Conservation (phyloP, 2,797 vertebrate species). For the Tragelaphus eurycerus region DNA sequence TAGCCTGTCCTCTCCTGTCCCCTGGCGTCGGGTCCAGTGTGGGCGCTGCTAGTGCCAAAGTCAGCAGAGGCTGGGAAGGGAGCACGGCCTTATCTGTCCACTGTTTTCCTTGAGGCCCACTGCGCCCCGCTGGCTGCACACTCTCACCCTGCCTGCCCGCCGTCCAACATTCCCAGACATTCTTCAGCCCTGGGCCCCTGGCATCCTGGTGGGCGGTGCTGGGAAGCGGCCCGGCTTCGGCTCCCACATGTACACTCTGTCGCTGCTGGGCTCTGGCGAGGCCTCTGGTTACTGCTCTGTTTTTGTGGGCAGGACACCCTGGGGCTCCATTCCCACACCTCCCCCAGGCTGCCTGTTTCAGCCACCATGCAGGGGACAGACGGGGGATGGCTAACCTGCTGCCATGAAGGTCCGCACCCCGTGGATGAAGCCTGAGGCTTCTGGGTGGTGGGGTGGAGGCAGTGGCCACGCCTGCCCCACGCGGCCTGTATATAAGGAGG, state of each 20-base stretch:
- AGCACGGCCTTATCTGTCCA: not conserved
- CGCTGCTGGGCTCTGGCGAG: not conserved
- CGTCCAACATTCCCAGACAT: not conserved
- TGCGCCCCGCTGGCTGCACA: not conserved
- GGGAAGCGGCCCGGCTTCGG: not conserved
- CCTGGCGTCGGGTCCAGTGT: not conserved
- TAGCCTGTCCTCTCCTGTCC: not conserved
- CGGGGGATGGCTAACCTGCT: not conserved
- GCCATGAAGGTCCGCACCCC: rapidly evolving
- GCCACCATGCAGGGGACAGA: not conserved
- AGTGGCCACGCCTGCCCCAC: not conserved
- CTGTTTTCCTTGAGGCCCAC: not conserved
- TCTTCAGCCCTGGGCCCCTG: not conserved
- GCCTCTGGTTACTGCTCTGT: not conserved
- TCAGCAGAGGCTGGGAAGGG: not conserved
- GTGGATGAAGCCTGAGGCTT: not conserved
- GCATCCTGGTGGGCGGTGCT: not conserved
- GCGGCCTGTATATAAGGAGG: rapidly evolving
- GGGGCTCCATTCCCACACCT: not conserved
- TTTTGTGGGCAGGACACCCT: not conserved
- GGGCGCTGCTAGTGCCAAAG: not conserved
- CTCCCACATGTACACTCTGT: not conserved
- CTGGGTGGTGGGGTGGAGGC: rapidly evolving
- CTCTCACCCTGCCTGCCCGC: not conserved
- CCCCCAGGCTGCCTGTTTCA: not conserved